phyloP scores from a whole-genome alignment of 2,797 vertebrate species.

The Protonibea diacanthus region DNA sequence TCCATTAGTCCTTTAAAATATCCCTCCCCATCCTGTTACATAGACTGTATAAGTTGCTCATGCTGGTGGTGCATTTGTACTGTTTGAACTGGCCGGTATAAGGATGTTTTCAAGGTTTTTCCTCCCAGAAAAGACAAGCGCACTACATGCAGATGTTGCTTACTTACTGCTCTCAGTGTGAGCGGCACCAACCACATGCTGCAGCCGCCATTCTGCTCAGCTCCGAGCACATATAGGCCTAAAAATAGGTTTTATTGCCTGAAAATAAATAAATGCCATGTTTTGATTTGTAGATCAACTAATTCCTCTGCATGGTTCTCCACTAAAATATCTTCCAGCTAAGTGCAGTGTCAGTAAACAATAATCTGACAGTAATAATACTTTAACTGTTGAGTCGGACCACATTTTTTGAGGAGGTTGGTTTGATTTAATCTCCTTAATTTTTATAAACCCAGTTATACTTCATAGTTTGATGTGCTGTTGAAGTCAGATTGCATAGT shows the following conservation, averaged over 20 bases:
- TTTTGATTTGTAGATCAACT: not conserved
- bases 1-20: not conserved
- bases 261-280: not conserved
- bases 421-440: too few relatives aligned
- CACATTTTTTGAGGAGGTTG: too few relatives aligned
- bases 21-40: not conserved
- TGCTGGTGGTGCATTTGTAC: not conserved
- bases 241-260: conserved; percentile 26
- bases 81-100: not conserved
- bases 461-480: too few relatives aligned
- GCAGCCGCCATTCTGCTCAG: conserved; percentile 39
- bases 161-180: conserved; percentile 23
- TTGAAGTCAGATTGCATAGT: too few relatives aligned
- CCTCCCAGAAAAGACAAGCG: conserved; percentile 8
- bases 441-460: too few relatives aligned
- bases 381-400: too few relatives aligned
- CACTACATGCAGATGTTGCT: conserved; percentile 23
- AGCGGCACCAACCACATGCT: conserved; percentile 58
- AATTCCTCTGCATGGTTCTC: not conserved
- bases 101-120: conserved; percentile 11
- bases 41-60: not conserved
- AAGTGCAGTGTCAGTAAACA: too few relatives aligned
- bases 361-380: too few relatives aligned
- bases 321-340: too few relatives aligned
- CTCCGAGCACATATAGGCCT: conserved; percentile 20